A percentile compares a stretch with the other conserved stretches of the same genome.
These are phyloP conservation scores for Ceratina japonica DNA, from an alignment of 1,140 invertebrate species.

Conservation along the genomic window DNA sequence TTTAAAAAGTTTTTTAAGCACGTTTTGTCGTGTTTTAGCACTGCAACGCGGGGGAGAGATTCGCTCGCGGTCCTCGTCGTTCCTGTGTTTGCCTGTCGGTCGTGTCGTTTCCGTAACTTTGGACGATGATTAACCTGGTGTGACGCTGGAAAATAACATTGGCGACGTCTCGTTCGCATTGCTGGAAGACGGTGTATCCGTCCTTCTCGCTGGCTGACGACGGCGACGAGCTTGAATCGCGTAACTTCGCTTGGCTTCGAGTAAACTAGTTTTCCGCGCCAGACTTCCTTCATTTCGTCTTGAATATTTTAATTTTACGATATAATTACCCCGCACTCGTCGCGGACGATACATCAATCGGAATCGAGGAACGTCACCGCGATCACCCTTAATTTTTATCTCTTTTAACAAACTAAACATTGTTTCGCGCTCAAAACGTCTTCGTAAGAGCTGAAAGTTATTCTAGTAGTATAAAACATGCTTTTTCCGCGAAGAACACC, in stretches of 20 bases:
- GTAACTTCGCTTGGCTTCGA: conserved; percentile 35
- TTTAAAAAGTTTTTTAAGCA: conserved; percentile 79
- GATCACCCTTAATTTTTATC: not conserved
- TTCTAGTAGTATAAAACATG: conserved; percentile 29
- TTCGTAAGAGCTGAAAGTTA: conserved; percentile 27
- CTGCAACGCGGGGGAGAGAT: conserved; percentile 58
- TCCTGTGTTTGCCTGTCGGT: conserved; percentile 77
- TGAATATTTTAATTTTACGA: conserved; percentile 34
- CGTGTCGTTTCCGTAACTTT: conserved; percentile 72
- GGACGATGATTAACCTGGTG: conserved; percentile 76
- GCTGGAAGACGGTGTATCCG: conserved; percentile 28
- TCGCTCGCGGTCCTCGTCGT: conserved; percentile 55
- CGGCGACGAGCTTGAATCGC: conserved; percentile 20
- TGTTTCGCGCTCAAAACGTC: conserved; percentile 42
- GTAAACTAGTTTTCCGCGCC: conserved; percentile 32
- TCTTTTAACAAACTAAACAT: conserved; percentile 20
- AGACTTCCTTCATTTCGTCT: not conserved
- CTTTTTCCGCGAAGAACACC: conserved; percentile 21
- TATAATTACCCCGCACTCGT: not conserved
- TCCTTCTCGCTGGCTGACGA: conserved; percentile 1
- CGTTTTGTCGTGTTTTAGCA: conserved; percentile 61
- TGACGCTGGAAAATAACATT: conserved; percentile 76
- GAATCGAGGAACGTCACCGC: not conserved
- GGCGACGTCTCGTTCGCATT: conserved; percentile 51
- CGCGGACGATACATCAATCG: not conserved